Evolutionary conservation across 1,140 invertebrate genomes (phyloP), one percentile per base, ranked within the genome.

Genomic region (Saxidomus purpurata): DNA sequence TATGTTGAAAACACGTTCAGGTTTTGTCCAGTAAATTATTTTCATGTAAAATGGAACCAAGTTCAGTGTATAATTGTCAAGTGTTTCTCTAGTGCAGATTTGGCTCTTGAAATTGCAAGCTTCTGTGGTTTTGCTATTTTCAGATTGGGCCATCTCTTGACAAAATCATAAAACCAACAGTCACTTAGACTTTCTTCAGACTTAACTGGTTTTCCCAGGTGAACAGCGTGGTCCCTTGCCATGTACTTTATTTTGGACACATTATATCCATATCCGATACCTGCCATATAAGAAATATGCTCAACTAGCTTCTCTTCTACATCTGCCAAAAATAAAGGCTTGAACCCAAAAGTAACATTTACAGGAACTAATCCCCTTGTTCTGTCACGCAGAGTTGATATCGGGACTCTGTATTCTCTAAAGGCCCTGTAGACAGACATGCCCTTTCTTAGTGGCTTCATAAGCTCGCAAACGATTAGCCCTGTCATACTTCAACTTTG

Each of bases 241-340:
- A 71, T 31, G 25, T 40, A 82, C 69, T 74, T 38, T 8, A 83
- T 76, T 15, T 61, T 82, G 25, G 87, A 74, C 25, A 82, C 38
- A 17, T 28, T 59, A 52, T 90, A 87, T 4, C 84, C 84, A 71
- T 81, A 87, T 2, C 89, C 89, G 31, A 90, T 76, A 28, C 52
- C 17, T 47, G 40, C 67, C 79, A 90, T 82, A 25, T 87, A 76
- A 61, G 19, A 22, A 15, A 76, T 43, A 49, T 76, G 67, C 3
- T 85, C 11, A n/a, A 85, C 81, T 47, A 85, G 59, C 25, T 79
- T 69, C 17, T 77, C 52, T 40, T 85, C 59, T 8, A 71, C 22
- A 43, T 6, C 40, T 71, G 6, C 3, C 17, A 9, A 49, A 71
- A 52, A 84, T 19, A 69, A 43, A 28, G 63, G 13, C 19, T 43